Conservation (phyloP, 1,140 invertebrate genomes). For the Andricus grossulariae region DNA sequence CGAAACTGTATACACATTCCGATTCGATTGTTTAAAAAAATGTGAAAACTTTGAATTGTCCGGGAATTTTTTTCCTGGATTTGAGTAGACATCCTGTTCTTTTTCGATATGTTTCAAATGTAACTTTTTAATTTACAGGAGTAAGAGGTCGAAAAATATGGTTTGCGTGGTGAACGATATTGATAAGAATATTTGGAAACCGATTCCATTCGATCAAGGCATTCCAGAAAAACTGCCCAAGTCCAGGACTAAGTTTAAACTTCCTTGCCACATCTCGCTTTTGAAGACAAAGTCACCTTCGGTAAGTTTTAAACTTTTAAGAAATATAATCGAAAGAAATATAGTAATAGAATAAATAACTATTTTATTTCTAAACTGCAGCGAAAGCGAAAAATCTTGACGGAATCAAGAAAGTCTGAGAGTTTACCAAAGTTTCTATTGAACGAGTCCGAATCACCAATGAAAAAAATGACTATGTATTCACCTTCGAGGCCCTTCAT, state of each 20-base stretch:
- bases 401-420: slow-evolving; percentile 27
- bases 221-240: slow-evolving; percentile 54
- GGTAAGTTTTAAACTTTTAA: slow-evolving; percentile 35
- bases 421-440: slow-evolving; percentile 38
- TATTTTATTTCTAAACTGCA: slow-evolving; percentile 36
- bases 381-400: slow-evolving; percentile 49
- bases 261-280: slow-evolving; percentile 60
- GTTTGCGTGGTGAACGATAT: slow-evolving; percentile 8
- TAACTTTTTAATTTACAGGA: slow-evolving; percentile 36
- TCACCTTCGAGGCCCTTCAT: slow-evolving; percentile 47
- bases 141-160: slow-evolving; percentile 44
- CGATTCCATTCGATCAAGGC: slow-evolving; percentile 60
- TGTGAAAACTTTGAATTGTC: too few species aligned
- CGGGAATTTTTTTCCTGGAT: too few species aligned
- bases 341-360: too few species aligned
- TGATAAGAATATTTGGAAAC: slow-evolving; percentile 52
- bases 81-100: background rate
- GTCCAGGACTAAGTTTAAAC: slow-evolving; percentile 55
- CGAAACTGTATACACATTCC: too few species aligned
- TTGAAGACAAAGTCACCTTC: slow-evolving; percentile 47
- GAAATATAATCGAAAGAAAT: background rate
- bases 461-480: slow-evolving; percentile 45
- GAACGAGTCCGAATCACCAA: slow-evolving; percentile 41
- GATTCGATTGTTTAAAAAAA: too few species aligned
- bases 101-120: background rate